These are phyloP conservation scores for Porphyrio hochstetteri DNA, from an alignment of 2,113 vertebrate species.

Conservation along the genomic window DNA sequence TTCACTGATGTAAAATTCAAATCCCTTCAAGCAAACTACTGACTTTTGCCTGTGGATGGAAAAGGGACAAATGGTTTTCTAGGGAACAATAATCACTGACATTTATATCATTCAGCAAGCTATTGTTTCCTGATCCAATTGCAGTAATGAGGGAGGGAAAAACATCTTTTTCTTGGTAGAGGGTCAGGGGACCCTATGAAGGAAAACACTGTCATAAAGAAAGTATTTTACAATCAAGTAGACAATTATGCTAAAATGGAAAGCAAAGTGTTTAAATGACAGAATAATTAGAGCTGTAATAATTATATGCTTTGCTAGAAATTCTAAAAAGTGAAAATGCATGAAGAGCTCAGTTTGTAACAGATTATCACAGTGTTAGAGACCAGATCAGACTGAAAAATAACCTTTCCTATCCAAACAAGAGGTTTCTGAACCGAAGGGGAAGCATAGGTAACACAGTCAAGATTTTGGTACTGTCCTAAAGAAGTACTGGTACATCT, in stretches of 20 bases:
- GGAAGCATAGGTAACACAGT: neutral
- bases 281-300: conserved; percentile 24
- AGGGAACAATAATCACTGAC: neutral
- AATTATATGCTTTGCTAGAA: conserved; percentile 21
- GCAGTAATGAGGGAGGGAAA: conserved; percentile 15
- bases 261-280: conserved; percentile 42
- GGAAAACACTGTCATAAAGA: conserved; percentile 23
- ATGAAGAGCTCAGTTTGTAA: neutral
- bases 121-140: conserved; percentile 7
- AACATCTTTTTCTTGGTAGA: conserved; percentile 20
- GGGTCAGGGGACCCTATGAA: neutral
- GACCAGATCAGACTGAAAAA: conserved; percentile 29
- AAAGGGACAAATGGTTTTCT: neutral
- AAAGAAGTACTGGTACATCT: neutral
- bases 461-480: neutral
- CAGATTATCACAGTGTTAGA: neutral
- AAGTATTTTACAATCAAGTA: neutral
- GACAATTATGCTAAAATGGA: neutral
- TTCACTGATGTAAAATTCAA: neutral
- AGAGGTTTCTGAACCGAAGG: neutral
- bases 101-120: neutral
- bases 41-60: neutral
- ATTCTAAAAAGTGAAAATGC: conserved; percentile 16
- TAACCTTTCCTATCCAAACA: neutral
- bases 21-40: neutral